These are phyloP conservation scores for Hylia prasina DNA, from an alignment of 2,113 vertebrate species.

Conservation along the genomic window DNA sequence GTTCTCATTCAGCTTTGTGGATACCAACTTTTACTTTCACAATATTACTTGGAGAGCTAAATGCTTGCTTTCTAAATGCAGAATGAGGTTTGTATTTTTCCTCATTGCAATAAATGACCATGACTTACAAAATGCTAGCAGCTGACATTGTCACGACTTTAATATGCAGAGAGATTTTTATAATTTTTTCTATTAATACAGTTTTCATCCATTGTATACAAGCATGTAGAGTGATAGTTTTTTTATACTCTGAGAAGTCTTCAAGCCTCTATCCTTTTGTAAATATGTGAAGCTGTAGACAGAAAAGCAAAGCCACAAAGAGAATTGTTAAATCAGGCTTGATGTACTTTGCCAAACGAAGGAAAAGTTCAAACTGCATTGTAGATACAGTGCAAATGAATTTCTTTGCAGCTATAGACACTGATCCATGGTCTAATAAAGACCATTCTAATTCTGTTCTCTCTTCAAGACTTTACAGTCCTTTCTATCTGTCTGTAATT, in stretches of 20 bases:
- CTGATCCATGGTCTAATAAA: not conserved
- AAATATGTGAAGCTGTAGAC: constrained; percentile 47
- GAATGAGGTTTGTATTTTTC: not conserved
- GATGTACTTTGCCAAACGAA: constrained; percentile 59
- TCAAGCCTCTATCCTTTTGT: constrained; percentile 29
- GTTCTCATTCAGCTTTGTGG: not conserved
- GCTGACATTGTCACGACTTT: not conserved
- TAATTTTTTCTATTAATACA: not conserved
- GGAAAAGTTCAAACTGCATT: constrained; percentile 64
- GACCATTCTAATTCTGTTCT: constrained; percentile 23
- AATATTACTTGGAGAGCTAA: not conserved
- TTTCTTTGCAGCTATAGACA: constrained; percentile 6
- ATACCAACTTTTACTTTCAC: not conserved
- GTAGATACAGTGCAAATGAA: constrained; percentile 46
- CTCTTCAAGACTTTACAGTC: not conserved
- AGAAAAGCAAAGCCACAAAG: constrained; percentile 60
- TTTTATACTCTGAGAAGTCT: constrained; percentile 17
- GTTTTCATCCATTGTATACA: not conserved
- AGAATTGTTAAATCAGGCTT: constrained; percentile 53
- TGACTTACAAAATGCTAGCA: constrained; percentile 7
- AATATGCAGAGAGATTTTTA: not conserved
- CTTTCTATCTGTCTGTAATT: constrained; percentile 22
- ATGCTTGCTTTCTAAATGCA: not conserved
- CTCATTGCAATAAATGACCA: not conserved
- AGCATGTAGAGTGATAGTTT: not conserved